phyloP scores from a whole-genome alignment of 2,113 vertebrate species.

The Microcebus griseorufus region DNA sequence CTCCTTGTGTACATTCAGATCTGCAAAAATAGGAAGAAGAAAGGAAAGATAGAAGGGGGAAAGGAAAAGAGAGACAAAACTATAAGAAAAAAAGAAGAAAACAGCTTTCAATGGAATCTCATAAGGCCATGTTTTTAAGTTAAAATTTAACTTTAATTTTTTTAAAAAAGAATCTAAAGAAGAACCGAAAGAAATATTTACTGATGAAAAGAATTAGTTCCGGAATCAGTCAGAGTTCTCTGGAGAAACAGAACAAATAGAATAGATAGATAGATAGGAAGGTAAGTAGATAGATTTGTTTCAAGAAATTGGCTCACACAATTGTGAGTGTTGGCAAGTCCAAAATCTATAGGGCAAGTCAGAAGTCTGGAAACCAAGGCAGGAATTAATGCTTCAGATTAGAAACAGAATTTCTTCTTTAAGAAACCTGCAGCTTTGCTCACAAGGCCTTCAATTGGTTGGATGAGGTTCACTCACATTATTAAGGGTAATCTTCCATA shows the following conservation, averaged over 20 bases:
- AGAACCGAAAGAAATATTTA: not conserved
- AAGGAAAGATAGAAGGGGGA: too few relatives aligned
- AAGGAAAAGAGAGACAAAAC: not conserved
- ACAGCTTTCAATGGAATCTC: not conserved
- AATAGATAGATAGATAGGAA: not conserved
- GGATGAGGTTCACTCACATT: not conserved
- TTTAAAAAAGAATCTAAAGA: not conserved
- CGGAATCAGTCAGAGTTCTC: not conserved
- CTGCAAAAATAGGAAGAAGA: not conserved
- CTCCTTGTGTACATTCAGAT: not conserved
- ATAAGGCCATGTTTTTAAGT: not conserved
- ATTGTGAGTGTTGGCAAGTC: not conserved
- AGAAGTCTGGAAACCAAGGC: not conserved
- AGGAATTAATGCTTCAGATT: not conserved
- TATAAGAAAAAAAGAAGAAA: not conserved
- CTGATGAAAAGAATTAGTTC: not conserved
- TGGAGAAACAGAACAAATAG: not conserved
- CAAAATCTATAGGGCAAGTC: not conserved
- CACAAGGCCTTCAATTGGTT: not conserved
- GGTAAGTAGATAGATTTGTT: not conserved
- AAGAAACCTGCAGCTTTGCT: not conserved
- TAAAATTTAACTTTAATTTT: not conserved
- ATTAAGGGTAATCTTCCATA: not conserved
- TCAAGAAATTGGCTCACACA: not conserved
- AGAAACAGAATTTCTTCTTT: not conserved